phyloP scores from a whole-genome alignment of 1,140 invertebrate species.

The Thalassaphorura encarpata region DNA sequence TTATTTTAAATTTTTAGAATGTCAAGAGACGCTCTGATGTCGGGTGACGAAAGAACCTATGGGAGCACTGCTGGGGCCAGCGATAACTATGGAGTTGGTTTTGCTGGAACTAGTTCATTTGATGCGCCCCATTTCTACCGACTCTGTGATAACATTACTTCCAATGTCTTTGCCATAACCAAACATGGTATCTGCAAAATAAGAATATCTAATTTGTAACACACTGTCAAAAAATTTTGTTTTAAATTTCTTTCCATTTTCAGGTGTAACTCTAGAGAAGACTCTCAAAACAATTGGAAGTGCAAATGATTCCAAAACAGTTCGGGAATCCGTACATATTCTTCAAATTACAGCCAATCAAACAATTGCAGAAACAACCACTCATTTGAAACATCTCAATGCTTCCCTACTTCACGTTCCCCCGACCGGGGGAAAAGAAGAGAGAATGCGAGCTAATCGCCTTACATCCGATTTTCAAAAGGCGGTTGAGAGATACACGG shows the following conservation, averaged over 20 bases:
- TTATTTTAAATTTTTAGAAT: constrained; percentile 1
- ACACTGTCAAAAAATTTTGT: too few species aligned
- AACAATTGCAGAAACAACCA: constrained; percentile 58
- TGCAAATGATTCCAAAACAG: constrained; percentile 54
- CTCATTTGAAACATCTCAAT: constrained; percentile 58
- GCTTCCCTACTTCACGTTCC: neutral
- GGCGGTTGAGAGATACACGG: constrained; percentile 62
- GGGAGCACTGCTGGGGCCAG: neutral
- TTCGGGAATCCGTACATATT: constrained; percentile 59
- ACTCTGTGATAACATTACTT: constrained; percentile 48
- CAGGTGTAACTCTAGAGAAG: constrained; percentile 49
- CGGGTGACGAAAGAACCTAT: constrained; percentile 7
- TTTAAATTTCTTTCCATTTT: constrained; percentile 2
- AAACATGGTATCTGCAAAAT: constrained; percentile 32
- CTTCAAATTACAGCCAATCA: constrained; percentile 67
- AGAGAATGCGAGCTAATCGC: constrained; percentile 70
- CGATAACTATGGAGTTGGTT: neutral
- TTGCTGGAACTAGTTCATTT: constrained; percentile 7
- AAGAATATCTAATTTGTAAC: too few species aligned
- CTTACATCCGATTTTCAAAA: constrained; percentile 69
- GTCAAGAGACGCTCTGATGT: constrained; percentile 20
- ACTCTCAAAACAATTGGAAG: constrained; percentile 65
- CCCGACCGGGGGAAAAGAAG: constrained; percentile 51
- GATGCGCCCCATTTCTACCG: constrained; percentile 26
- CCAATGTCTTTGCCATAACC: constrained; percentile 61